phyloP scores from a whole-genome alignment of 2,888 invertebrate species.

The Achlya flavicornis region DNA sequence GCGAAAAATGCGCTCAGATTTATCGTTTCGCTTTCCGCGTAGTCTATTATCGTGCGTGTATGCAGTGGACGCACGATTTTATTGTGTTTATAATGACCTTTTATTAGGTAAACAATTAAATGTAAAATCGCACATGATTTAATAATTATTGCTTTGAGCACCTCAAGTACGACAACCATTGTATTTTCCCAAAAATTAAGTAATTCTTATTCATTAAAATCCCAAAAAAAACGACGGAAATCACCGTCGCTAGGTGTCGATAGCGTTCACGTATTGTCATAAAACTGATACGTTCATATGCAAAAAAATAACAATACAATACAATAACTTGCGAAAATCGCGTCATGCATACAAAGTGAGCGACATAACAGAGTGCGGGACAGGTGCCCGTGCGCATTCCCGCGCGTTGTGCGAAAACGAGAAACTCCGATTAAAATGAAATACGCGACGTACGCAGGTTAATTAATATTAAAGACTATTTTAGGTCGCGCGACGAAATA shows the following conservation, averaged over 20 bases:
- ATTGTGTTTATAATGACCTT: constrained; percentile 32
- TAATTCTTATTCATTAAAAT: background rate
- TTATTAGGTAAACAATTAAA: background rate
- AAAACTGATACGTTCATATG: constrained; percentile 28
- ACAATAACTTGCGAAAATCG: constrained; percentile 48
- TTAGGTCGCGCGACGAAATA: constrained; percentile 62
- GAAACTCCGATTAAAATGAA: constrained; percentile 75
- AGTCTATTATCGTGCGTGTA: constrained; percentile 62
- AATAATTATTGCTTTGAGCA: background rate
- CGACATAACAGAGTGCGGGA: constrained; percentile 62
- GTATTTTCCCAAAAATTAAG: too few species aligned
- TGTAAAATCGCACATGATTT: too few species aligned
- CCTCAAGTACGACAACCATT: background rate
- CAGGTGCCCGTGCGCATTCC: constrained; percentile 70
- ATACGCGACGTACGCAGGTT: constrained; percentile 62
- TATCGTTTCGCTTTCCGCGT: constrained; percentile 73
- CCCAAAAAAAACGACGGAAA: constrained; percentile 1
- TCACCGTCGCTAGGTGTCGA: constrained; percentile 3
- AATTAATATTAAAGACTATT: constrained; percentile 73
- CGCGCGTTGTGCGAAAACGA: constrained; percentile 66
- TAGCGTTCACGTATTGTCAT: constrained; percentile 18
- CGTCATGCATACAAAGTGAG: constrained; percentile 50
- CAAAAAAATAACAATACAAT: constrained; percentile 32
- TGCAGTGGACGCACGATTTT: constrained; percentile 27
- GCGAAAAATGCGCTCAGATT: constrained; percentile 78